phyloP scores from a whole-genome alignment of 2,797 vertebrate species.

The Hybognathus amarus region DNA sequence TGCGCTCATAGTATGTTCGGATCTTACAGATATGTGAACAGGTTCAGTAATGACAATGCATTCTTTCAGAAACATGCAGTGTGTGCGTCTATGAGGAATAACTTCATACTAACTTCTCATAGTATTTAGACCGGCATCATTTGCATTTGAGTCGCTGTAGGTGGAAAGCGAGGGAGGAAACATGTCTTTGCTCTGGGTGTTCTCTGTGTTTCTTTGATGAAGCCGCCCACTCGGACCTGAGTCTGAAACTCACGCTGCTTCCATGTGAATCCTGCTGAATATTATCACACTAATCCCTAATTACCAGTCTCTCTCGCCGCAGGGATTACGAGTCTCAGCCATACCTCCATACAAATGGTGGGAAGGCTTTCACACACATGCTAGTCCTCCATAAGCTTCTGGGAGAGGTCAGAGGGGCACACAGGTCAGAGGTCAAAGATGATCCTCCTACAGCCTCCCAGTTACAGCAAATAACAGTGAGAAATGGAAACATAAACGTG shows the following conservation, averaged over 20 bases:
- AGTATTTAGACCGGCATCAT: neutral
- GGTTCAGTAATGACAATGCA: neutral
- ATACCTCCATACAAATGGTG: neutral
- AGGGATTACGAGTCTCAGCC: neutral
- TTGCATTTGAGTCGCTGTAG: neutral
- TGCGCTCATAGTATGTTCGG: too few species aligned
- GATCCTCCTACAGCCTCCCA: neutral
- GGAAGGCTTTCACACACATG: neutral
- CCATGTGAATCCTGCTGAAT: slow-evolving; percentile 25
- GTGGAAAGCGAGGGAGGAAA: neutral
- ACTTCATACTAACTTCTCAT: neutral
- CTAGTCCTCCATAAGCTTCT: neutral
- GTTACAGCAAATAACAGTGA: neutral
- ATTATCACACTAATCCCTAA: slow-evolving; percentile 38
- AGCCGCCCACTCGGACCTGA: slow-evolving; percentile 7
- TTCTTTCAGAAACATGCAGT: neutral
- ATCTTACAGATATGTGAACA: neutral
- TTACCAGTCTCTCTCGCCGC: neutral
- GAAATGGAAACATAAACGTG: neutral
- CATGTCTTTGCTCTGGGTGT: neutral
- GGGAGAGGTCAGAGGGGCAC: slow-evolving; percentile 1
- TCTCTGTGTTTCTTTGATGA: slow-evolving; percentile 20
- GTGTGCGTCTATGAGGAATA: neutral
- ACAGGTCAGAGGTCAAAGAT: neutral
- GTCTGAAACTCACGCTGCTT: slow-evolving; percentile 14